Base-by-base conservation (phyloP, 2,113 vertebrate species). In the Manacus vitellinus region DNA sequence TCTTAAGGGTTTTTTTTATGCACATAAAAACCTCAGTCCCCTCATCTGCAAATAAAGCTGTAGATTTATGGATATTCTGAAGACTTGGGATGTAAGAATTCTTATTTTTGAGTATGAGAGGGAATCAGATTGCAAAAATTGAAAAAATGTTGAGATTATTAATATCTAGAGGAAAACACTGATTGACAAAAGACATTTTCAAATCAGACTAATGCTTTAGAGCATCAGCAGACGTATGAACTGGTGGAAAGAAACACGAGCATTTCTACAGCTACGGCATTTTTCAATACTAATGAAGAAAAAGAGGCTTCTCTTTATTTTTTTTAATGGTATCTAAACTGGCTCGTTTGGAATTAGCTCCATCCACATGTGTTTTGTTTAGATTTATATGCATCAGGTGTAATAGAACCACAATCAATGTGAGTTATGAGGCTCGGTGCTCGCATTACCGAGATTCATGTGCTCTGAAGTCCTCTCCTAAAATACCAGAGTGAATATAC, bases 371-470 rank as follows among this genome's bases (percentile, higher is more conserved):
- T 97, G 78, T 97, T 98, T 97, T 95, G 97, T 96, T 97, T 97
- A 97, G 98, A 99, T 98, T 98, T 98, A 98, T 98, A 71, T 86
- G 98, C 96, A 97, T 96, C 97, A 96, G 98, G 98, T 92, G 98
- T 98, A 98, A 98, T 97, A 97, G 97, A 98, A 97, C 96, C 91
- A 96, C 98, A 97, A 99, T 99, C 98, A 98, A 84, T 30, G 97
- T 99, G 98, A 99, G 98, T 98, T 98, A 99, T 96, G 98, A 97
- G 98, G 97, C 98, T 98, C 98, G 74, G 98, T 23, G 98, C 98
- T 98, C 98, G 49, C 98, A 97, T 99, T 99, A 98, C 97, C 15
- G 94, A 98, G 98, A 99, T 99, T 98, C 98, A 98, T 98, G 98
- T 96, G 98, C 98, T 95, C 98, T 95, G 55, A 56, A 97, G 98